Conservation (phyloP, 2,113 vertebrate species). For the Platysteira castanea region DNA sequence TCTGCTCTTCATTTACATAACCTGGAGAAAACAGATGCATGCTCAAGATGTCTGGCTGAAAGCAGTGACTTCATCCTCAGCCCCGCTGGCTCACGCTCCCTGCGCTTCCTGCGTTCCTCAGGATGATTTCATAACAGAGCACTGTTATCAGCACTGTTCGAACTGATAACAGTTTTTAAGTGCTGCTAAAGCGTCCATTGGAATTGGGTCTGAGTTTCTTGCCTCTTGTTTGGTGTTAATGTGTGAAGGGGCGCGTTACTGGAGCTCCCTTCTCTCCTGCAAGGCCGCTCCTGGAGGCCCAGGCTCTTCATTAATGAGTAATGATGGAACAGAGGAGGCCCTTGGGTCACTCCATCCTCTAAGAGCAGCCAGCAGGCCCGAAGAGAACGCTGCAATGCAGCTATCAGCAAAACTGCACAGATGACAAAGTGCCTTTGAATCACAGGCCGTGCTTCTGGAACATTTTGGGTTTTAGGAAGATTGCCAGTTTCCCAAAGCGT, state of each 20-base stretch:
- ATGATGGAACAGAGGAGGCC: conserved; percentile 56
- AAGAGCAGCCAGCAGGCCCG: neutral
- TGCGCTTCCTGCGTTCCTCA: neutral
- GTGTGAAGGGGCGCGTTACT: conserved; percentile 27
- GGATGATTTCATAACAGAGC: neutral
- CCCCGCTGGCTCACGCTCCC: neutral
- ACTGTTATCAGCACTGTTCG: neutral
- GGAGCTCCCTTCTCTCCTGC: neutral
- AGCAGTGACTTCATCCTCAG: neutral
- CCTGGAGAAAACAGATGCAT: neutral
- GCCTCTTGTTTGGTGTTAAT: neutral
- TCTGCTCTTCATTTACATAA: neutral
- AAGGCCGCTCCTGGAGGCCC: conserved; percentile 29
- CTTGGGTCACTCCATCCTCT: conserved; percentile 47
- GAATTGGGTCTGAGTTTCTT: neutral
- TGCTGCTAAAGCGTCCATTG: neutral
- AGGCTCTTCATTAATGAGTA: conserved; percentile 45
- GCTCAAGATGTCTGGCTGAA: neutral
- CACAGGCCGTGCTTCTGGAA: neutral
- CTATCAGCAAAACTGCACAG: neutral
- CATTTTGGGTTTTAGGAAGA: neutral
- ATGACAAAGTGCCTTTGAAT: conserved; percentile 7
- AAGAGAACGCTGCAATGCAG: conserved; percentile 60
- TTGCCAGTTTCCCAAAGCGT: neutral
- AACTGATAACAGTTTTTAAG: neutral